A percentile compares a stretch with the other conserved stretches of the same genome.
phyloP scores from a whole-genome alignment of 1,140 invertebrate species.

The Ectropis grisescens region DNA sequence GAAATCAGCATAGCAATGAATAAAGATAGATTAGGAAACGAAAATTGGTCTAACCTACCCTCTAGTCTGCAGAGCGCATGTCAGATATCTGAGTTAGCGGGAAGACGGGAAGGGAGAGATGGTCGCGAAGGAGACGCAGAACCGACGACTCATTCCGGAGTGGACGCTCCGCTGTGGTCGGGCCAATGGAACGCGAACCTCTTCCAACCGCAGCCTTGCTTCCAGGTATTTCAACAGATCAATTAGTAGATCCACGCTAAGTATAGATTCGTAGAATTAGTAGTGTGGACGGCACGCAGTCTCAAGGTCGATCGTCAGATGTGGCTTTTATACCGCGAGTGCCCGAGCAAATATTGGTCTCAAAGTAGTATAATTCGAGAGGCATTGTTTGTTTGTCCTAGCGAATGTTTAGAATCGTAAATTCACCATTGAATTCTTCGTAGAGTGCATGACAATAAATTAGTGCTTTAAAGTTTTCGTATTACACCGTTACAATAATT shows the following conservation, averaged over 20 bases:
- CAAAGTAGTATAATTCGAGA: too few species aligned
- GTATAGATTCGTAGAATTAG: slow-evolving; percentile 27
- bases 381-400: too few species aligned
- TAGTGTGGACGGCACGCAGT: slow-evolving; percentile 27
- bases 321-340: slow-evolving; percentile 7
- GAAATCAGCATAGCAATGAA: slow-evolving; percentile 66
- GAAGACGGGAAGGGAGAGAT: slow-evolving; percentile 39
- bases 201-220: slow-evolving; percentile 65
- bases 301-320: slow-evolving; percentile 10
- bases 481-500: slow-evolving; percentile 3
- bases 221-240: slow-evolving; percentile 71
- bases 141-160: slow-evolving; percentile 13
- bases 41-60: slow-evolving; percentile 72
- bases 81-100: slow-evolving; percentile 71
- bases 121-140: slow-evolving; percentile 21
- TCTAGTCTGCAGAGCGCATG: slow-evolving; percentile 72
- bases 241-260: slow-evolving; percentile 56
- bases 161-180: slow-evolving; percentile 50
- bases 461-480: slow-evolving; percentile 48
- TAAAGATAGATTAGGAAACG: slow-evolving; percentile 61
- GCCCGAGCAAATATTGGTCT: slow-evolving; percentile 35
- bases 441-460: slow-evolving; percentile 65
- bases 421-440: slow-evolving; percentile 9
- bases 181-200: slow-evolving; percentile 54
- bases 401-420: too few species aligned